These are phyloP conservation scores for Caenorhabditis sp. DNA, from an alignment of 2,888 invertebrate species.

Conservation along the genomic window DNA sequence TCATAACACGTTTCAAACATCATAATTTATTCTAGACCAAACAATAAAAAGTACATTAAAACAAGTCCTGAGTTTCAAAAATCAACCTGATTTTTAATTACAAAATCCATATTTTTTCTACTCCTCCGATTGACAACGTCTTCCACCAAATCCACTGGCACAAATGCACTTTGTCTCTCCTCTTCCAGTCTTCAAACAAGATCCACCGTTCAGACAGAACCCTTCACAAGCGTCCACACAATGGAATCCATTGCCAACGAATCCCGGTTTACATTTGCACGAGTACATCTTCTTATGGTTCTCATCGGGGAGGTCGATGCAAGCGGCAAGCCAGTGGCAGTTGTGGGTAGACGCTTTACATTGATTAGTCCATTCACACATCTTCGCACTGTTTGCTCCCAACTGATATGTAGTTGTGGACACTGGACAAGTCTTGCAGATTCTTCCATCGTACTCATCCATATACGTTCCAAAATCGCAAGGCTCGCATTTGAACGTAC, in stretches of 20 bases:
- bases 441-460: conserved; percentile 71
- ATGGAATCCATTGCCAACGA: conserved; percentile 73
- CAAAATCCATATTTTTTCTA: neutral
- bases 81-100: conserved; percentile 24
- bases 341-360: conserved; percentile 72
- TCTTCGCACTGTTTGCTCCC: conserved; percentile 68
- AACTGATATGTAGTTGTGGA: conserved; percentile 70
- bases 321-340: conserved; percentile 76
- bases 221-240: conserved; percentile 74
- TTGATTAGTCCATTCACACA: conserved; percentile 75
- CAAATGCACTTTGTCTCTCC: conserved; percentile 73
- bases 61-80: too few relatives aligned
- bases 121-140: conserved; percentile 61
- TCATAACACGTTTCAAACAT: too few relatives aligned
- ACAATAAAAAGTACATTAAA: too few relatives aligned
- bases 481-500: conserved; percentile 66
- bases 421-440: conserved; percentile 71
- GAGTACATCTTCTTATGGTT: conserved; percentile 72
- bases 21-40: too few relatives aligned
- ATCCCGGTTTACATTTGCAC: conserved; percentile 76
- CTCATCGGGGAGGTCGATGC: conserved; percentile 75
- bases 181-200: conserved; percentile 71
- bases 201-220: conserved; percentile 70
- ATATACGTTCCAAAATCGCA: conserved; percentile 70
- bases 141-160: conserved; percentile 66